Evolutionary conservation across 2,113 vertebrate species (phyloP), one percentile per base, ranked within the genome.

Genomic region (Phycodurus eques): DNA sequence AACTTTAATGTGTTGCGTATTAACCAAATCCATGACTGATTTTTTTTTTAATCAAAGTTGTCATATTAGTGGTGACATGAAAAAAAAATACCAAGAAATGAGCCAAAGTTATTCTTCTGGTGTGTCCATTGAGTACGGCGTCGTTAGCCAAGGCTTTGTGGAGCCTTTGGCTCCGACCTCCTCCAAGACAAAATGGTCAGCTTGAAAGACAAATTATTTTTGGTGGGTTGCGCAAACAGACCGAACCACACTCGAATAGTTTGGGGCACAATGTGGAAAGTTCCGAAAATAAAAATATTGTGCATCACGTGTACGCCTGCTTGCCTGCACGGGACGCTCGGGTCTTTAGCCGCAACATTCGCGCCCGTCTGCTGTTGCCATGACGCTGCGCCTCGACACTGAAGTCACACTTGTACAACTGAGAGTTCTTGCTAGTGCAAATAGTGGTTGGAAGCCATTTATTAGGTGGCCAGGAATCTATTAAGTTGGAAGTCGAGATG

Each of bases 121-220:
- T 35, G 31, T 35, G 59, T 15, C 59, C 59, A 35, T 35, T 61
- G 35, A 61, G 59, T 35, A 4, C 7, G 31, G 31, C 8, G 59
- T 81, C 70, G 33, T 49, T 83, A 86, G 85, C 82, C 87, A 87
- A 80, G 79, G 71, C 83, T 84, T 83, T 71, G 74, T 74, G 73
- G 35, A 77, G 73, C 63, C 66, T 42, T 35, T 33, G 68, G 70
- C 70, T 78, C 15, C 35, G 10, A 39, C 7, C 33, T 43, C 4
- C 39, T 64, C 62, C 62, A 44, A 64, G 39, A 44, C 62, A 43
- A 64, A 61, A 64, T 22, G 39, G 35, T 42, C 62, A 12, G 19
- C 39, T 43, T 44, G 4, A 43, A n/a, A 42, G 35, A 42, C 62
- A 5, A 2, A 35, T 62, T 67, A 60, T 72, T 72, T 73, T 49